phyloP scores from a whole-genome alignment of 2,888 invertebrate species.

The Petrolisthes cinctipes region DNA sequence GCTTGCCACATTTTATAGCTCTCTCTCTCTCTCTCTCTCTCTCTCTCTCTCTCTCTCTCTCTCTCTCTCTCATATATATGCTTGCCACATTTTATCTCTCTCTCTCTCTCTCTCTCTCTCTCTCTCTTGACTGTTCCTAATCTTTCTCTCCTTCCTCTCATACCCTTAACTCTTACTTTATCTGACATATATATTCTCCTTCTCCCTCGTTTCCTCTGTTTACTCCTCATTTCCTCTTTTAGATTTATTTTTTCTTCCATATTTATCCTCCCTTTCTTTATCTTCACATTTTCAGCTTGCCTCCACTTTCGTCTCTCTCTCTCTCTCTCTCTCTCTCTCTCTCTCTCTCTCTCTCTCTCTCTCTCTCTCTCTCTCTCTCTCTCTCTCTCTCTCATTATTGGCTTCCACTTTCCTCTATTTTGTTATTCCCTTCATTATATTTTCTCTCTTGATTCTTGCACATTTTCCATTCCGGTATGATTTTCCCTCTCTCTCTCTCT shows the following conservation, averaged over 20 bases:
- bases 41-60: background rate
- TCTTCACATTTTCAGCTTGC: background rate
- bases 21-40: background rate
- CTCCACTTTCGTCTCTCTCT: background rate
- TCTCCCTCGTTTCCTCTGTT: background rate
- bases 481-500: background rate
- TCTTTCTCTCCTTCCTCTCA: background rate
- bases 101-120: background rate
- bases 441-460: too few relatives aligned
- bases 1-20: background rate
- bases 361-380: background rate
- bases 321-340: background rate
- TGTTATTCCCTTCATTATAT: too few relatives aligned
- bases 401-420: background rate
- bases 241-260: background rate
- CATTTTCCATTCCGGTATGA: too few relatives aligned
- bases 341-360: too few relatives aligned
- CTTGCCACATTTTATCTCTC: background rate
- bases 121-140: background rate
- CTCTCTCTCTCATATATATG: background rate
- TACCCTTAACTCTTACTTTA: background rate
- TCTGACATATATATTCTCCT: background rate
- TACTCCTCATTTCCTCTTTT: background rate
- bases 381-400: background rate
- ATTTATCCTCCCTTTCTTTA: background rate